A percentile compares a stretch with the other conserved stretches of the same genome.
Evolutionary conservation across 2,888 invertebrate species (phyloP).

Genomic region (Watsonalla binaria): DNA sequence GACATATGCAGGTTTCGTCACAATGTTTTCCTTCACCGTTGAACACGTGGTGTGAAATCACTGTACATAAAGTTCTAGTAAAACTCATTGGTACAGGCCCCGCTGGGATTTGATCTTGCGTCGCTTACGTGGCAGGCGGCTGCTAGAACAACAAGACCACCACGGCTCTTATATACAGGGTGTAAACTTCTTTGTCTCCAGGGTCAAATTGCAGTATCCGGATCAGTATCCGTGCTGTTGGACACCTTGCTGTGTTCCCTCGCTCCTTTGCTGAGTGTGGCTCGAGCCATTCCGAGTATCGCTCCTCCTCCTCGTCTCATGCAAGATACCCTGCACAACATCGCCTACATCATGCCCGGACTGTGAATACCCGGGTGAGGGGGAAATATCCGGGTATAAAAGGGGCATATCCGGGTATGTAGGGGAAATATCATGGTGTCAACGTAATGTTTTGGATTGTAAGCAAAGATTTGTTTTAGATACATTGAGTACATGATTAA

Average conservation of each 20-base stretch:
- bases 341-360: conserved; percentile 93
- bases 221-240: conserved; percentile 93
- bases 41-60: no score
- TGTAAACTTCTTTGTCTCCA: no score
- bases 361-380: conserved; percentile 21
- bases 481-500: not conserved
- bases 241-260: conserved; percentile 95
- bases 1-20: no score
- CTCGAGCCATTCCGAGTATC: conserved; percentile 88
- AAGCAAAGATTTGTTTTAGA: not conserved
- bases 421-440: not conserved
- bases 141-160: no score
- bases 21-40: no score
- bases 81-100: no score
- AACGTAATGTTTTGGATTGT: no score
- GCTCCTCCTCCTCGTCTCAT: conserved; percentile 77
- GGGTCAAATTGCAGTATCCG: conserved; percentile 97
- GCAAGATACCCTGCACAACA: conserved; percentile 90
- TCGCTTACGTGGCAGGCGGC: no score
- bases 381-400: not conserved
- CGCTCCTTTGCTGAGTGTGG: conserved; percentile 91
- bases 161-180: no score
- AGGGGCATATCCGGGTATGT: not conserved
- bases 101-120: no score
- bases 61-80: no score